These are phyloP conservation scores for Agrochola macilenta DNA, from an alignment of 2,888 invertebrate genomes.

Conservation along the genomic window DNA sequence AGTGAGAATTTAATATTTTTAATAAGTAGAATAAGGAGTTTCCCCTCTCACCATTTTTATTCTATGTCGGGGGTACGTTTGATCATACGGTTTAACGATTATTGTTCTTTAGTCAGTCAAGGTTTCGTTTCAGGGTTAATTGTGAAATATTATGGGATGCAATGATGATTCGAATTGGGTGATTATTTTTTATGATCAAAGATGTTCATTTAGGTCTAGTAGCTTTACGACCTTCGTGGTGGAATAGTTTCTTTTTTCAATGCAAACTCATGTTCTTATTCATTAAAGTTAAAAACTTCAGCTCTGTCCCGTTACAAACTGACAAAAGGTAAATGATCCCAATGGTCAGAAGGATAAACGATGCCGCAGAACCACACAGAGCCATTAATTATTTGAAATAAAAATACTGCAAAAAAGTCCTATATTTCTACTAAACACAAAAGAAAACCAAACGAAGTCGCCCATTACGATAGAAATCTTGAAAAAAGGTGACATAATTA, in stretches of 20 bases:
- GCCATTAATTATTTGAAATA: constrained; percentile 6
- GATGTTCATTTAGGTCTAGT: constrained; percentile 21
- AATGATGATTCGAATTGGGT: constrained; percentile 28
- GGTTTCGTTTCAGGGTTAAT: constrained; percentile 63
- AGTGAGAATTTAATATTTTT: too few relatives aligned
- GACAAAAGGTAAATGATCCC: not conserved
- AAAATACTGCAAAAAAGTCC: constrained; percentile 21
- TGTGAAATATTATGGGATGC: constrained; percentile 32
- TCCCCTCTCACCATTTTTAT: not conserved
- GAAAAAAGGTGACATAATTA: constrained; percentile 70
- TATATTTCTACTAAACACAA: constrained; percentile 40
- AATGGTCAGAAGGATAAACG: not conserved
- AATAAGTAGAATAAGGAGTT: not conserved
- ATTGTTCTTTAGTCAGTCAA: constrained; percentile 65
- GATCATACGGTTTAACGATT: constrained; percentile 59
- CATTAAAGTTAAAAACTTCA: not conserved
- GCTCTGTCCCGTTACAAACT: not conserved
- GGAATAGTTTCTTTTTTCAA: not conserved
- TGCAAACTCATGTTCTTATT: not conserved
- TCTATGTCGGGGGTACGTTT: constrained; percentile 51
- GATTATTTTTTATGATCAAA: constrained; percentile 42
- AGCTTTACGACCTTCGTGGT: constrained; percentile 8
- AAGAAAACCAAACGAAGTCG: constrained; percentile 39
- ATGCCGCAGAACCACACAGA: not conserved
- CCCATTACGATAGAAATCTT: constrained; percentile 54